Conservation (phyloP, 2,797 vertebrate species). For the Phoeniculus purpureus region DNA sequence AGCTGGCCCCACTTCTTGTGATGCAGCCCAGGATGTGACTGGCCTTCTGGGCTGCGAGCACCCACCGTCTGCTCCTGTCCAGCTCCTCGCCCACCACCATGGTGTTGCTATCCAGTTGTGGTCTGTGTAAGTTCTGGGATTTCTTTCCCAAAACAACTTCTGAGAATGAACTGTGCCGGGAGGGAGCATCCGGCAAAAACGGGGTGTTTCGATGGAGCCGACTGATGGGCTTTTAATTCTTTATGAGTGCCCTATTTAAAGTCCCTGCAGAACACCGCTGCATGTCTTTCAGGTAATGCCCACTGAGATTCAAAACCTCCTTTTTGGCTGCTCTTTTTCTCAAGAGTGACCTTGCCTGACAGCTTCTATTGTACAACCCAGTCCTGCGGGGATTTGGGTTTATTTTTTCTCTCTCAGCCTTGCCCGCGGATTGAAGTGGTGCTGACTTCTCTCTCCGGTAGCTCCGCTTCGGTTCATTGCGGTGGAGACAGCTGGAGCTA, state of each 20-base stretch:
- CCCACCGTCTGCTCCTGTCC: no score
- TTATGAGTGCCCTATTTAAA: conserved; percentile 53
- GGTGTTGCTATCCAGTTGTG: no score
- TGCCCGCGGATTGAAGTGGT: not conserved
- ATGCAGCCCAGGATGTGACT: no score
- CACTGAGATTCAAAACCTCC: conserved; percentile 57
- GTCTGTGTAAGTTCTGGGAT: no score
- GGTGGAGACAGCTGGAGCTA: not conserved
- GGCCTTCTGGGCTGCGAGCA: no score
- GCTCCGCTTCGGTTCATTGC: not conserved
- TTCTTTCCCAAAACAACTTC: not conserved
- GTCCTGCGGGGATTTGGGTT: not conserved
- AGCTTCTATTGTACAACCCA: not conserved
- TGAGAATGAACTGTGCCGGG: not conserved
- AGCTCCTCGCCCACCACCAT: no score
- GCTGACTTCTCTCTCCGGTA: not conserved
- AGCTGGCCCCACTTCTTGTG: no score
- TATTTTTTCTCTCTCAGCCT: not conserved
- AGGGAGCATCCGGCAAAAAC: not conserved
- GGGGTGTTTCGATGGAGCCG: not conserved
- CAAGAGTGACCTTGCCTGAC: conserved; percentile 50
- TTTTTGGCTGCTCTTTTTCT: conserved; percentile 54
- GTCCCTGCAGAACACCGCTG: conserved; percentile 14
- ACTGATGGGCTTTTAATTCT: not conserved
- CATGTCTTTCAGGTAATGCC: conserved; percentile 35